Evolutionary conservation across 2,888 invertebrate genomes (phyloP).

Genomic region (Bugulina stolonifera): DNA sequence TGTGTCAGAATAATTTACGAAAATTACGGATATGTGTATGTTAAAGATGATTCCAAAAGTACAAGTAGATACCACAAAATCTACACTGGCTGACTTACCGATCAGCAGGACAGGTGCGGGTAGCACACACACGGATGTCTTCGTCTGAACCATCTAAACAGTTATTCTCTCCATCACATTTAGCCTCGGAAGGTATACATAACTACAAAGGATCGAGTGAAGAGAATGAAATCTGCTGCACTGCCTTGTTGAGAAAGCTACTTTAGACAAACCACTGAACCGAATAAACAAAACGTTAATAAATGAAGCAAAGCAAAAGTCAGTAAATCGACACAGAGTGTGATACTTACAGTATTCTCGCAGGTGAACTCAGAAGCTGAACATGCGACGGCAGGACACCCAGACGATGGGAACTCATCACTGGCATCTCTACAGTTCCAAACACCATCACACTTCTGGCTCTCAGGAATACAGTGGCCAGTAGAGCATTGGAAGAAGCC

Average conservation of each 20-base stretch:
- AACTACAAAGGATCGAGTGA: slow-evolving; percentile 57
- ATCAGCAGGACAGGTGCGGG: neutral
- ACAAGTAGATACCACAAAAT: too few species aligned
- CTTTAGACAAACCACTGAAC: neutral
- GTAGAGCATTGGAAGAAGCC: slow-evolving; percentile 69
- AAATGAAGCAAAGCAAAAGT: neutral
- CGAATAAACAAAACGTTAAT: neutral
- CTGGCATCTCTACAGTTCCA: slow-evolving; percentile 45
- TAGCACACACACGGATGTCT: neutral
- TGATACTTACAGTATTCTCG: neutral
- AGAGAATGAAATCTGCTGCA: neutral
- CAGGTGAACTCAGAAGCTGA: neutral
- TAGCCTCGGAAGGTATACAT: slow-evolving; percentile 53
- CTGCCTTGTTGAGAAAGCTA: neutral
- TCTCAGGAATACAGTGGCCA: slow-evolving; percentile 73
- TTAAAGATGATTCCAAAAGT: too few species aligned
- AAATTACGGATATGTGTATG: too few species aligned
- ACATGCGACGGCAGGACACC: neutral
- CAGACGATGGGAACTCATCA: slow-evolving; percentile 38
- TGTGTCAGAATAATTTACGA: too few species aligned
- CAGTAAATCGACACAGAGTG: too few species aligned
- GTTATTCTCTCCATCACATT: slow-evolving; percentile 48
- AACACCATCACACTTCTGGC: slow-evolving; percentile 43
- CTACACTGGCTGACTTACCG: neutral
- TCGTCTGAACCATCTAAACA: slow-evolving; percentile 45